These are phyloP conservation scores for Argopecten irradians DNA, from an alignment of 1,140 invertebrate species.

Conservation along the genomic window DNA sequence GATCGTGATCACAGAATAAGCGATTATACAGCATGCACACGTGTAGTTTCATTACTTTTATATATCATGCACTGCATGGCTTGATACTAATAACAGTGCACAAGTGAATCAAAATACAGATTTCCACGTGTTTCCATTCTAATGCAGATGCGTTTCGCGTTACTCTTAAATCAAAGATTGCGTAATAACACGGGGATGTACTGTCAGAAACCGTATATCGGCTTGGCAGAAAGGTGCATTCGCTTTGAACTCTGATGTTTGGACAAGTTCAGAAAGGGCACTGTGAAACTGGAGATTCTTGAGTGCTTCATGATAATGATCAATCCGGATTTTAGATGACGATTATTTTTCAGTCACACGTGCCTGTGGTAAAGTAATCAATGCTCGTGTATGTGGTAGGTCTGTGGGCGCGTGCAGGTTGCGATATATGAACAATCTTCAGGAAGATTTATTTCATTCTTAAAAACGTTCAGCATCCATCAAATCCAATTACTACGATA, in stretches of 20 bases:
- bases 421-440: background rate
- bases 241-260: background rate
- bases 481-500: background rate
- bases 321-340: background rate
- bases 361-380: constrained; percentile 12
- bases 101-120: background rate
- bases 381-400: background rate
- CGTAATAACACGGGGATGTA: background rate
- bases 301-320: background rate
- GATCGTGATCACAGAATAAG: background rate
- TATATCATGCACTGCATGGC: no score
- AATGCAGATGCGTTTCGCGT: no score
- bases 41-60: background rate
- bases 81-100: background rate
- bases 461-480: background rate
- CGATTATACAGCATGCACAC: background rate
- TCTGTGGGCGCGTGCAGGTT: background rate
- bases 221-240: background rate
- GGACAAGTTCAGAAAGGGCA: background rate
- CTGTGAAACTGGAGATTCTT: background rate
- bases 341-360: background rate
- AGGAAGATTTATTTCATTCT: background rate
- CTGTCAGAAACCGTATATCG: background rate
- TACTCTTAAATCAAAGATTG: background rate
- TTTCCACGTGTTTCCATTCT: no score